Evolutionary conservation across 2,113 vertebrate genomes (phyloP).

Genomic region (Python bivittatus): DNA sequence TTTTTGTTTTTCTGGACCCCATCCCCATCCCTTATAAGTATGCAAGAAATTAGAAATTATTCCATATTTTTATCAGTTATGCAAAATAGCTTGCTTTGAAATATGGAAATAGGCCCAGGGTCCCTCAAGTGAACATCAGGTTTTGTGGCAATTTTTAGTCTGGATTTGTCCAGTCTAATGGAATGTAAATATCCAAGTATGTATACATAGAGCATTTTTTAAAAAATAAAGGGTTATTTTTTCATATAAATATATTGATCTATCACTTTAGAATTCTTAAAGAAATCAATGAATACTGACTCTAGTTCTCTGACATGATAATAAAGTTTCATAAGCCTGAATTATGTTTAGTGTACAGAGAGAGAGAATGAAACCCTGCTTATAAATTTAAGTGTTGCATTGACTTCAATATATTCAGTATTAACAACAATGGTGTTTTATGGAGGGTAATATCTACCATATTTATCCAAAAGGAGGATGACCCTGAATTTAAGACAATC

Average conservation of each 20-base stretch:
- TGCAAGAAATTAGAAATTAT: background rate
- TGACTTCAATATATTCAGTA: background rate
- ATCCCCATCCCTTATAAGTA: background rate
- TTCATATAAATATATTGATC: constrained; percentile 14
- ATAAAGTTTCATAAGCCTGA: constrained; percentile 19
- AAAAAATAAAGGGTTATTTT: background rate
- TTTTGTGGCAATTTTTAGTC: background rate
- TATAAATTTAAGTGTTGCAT: background rate
- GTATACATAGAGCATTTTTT: background rate
- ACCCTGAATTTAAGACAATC: too few relatives aligned
- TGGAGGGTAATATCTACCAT: background rate
- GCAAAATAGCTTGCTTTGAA: background rate
- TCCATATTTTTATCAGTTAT: background rate
- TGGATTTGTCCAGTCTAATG: background rate
- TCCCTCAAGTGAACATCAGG: background rate
- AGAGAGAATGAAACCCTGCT: constrained; percentile 30
- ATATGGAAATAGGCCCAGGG: background rate
- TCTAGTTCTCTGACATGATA: constrained; percentile 27
- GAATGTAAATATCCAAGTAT: background rate
- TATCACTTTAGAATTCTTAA: constrained; percentile 6
- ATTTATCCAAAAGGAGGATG: too few relatives aligned
- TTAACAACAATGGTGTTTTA: background rate
- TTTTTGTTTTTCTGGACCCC: background rate
- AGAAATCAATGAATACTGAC: constrained; percentile 6
- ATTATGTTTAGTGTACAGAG: constrained; percentile 22